Percentiles rank a stretch among this genome's conserved stretches.
phyloP scores from a whole-genome alignment of 2,888 invertebrate genomes.

The Ochropleura plecta region DNA sequence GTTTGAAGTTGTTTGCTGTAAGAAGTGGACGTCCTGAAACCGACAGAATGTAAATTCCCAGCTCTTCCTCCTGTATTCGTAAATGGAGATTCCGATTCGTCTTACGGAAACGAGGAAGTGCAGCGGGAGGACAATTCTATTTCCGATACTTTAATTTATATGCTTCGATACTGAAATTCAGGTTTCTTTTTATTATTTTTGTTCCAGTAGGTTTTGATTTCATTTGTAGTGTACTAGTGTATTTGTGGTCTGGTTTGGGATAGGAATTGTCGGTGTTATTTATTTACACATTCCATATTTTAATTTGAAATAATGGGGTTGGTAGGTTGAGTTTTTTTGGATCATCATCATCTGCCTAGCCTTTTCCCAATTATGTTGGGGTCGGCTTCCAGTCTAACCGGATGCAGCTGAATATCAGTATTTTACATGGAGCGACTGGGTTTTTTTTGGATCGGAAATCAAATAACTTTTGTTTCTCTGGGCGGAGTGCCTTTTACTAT shows the following conservation, averaged over 20 bases:
- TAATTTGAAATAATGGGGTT: no score
- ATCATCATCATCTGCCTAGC: no score
- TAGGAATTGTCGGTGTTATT: not conserved
- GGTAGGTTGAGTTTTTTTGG: no score
- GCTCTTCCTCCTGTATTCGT: conserved; percentile 58
- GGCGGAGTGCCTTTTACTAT: no score
- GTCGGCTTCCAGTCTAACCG: no score
- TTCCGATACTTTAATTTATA: conserved; percentile 75
- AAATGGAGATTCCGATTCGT: conserved; percentile 74
- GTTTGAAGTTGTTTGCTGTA: conserved; percentile 73
- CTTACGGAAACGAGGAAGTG: conserved; percentile 79
- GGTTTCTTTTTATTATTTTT: conserved; percentile 61
- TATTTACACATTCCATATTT: no score
- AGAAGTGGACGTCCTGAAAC: conserved; percentile 74
- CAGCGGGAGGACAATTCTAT: conserved; percentile 76
- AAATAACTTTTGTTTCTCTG: no score
- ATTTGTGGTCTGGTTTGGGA: not conserved
- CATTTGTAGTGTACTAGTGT: conserved; percentile 49
- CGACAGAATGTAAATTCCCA: conserved; percentile 82
- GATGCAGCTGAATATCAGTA: no score
- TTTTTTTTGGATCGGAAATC: no score
- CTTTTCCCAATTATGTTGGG: no score
- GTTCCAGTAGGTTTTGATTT: conserved; percentile 58
- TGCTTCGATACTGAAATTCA: conserved; percentile 62
- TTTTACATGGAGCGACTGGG: no score